Evolutionary conservation across 2,888 invertebrate genomes (phyloP).

Genomic region (Synanthedon myopaeformis): DNA sequence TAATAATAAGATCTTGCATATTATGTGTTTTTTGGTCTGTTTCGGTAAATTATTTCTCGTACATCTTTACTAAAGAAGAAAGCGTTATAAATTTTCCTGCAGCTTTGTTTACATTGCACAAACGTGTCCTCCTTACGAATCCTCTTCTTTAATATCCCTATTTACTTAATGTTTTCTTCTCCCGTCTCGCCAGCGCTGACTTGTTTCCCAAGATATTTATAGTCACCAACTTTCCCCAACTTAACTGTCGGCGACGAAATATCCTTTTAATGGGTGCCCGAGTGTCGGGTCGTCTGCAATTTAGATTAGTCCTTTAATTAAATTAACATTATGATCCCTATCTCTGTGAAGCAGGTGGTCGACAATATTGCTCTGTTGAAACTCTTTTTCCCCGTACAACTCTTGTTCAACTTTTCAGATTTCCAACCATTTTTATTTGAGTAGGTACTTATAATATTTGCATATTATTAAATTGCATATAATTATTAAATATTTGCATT

Average conservation of each 20-base stretch:
- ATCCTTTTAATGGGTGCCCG: constrained; percentile 65
- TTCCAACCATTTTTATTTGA: constrained; percentile 8
- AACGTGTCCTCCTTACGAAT: constrained; percentile 4
- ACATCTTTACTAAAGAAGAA: too few species aligned
- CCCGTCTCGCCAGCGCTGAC: constrained; percentile 32
- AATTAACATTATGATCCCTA: constrained; percentile 71
- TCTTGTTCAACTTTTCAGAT: constrained; percentile 2
- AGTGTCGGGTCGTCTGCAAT: constrained; percentile 69
- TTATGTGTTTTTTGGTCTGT: too few species aligned
- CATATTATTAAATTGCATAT: too few species aligned
- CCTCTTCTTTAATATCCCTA: constrained; percentile 24
- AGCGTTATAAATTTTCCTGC: too few species aligned
- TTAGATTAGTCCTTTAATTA: constrained; percentile 72
- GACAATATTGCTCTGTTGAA: constrained; percentile 50
- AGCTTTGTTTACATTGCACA: neutral
- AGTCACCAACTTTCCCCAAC: constrained; percentile 56
- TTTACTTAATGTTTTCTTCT: constrained; percentile 35
- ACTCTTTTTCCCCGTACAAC: constrained; percentile 18
- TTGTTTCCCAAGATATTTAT: constrained; percentile 60
- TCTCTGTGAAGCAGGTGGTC: constrained; percentile 62
- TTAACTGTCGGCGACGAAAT: constrained; percentile 59
- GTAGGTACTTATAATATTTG: neutral
- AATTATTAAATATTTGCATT: too few species aligned
- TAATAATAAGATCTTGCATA: too few species aligned
- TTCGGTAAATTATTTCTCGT: too few species aligned